phyloP scores from a whole-genome alignment of 1,140 invertebrate species.

The Drosophila azteca region DNA sequence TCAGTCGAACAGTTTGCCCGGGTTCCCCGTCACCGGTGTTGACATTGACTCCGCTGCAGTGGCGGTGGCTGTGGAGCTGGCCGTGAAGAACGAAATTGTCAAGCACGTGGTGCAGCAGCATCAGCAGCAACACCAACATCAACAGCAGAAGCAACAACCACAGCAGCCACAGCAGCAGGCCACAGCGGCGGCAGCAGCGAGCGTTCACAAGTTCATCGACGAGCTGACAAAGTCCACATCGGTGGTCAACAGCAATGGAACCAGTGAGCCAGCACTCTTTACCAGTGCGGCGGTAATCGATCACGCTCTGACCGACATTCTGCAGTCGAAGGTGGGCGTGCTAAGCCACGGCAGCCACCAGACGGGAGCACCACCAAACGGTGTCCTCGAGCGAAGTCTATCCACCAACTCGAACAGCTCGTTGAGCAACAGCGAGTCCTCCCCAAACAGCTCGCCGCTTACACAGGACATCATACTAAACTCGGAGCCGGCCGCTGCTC shows the following conservation, averaged over 20 bases:
- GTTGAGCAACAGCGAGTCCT: conserved; percentile 45
- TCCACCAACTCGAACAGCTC: conserved; percentile 65
- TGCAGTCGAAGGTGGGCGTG: conserved; percentile 62
- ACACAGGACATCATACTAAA: conserved; percentile 83
- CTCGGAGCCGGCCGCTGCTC: conserved; percentile 72
- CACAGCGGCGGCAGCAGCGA: conserved; percentile 66
- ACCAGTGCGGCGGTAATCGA: conserved; percentile 64
- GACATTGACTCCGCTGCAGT: conserved; percentile 61
- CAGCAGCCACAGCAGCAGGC: conserved; percentile 38
- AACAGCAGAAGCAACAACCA: conserved; percentile 83
- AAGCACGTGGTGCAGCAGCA: conserved; percentile 76
- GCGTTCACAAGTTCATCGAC: conserved; percentile 75
- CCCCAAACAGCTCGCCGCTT: conserved; percentile 75
- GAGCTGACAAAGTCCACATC: conserved; percentile 74
- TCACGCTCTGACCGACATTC: conserved; percentile 69
- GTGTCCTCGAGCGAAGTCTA: conserved; percentile 66
- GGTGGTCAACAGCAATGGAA: conserved; percentile 68
- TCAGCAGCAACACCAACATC: conserved; percentile 52
- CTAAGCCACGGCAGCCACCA: conserved; percentile 5
- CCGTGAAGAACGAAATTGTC: conserved; percentile 85
- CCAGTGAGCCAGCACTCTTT: conserved; percentile 53
- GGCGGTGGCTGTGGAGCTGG: conserved; percentile 84
- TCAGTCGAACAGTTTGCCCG: conserved; percentile 74
- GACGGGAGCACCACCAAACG: conserved; percentile 25
- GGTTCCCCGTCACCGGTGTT: conserved; percentile 62